Conservation (phyloP, 2,797 vertebrate genomes). For the Tinamus major region DNA sequence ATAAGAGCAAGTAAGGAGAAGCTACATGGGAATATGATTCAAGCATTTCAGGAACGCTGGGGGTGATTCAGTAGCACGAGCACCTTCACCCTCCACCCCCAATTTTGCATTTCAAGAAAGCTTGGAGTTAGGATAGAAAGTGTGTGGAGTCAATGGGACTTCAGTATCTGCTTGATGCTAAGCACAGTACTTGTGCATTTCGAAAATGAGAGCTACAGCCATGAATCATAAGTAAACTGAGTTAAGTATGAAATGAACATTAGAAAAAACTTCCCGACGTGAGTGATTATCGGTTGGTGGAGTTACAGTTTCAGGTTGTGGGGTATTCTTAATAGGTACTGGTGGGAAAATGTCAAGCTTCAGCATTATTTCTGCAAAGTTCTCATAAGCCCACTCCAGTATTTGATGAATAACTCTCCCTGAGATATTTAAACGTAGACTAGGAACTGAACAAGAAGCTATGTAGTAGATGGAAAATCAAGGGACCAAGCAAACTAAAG, state of each 20-base stretch:
- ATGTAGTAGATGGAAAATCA: not conserved
- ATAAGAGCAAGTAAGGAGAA: slow-evolving; percentile 13
- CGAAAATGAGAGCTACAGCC: not conserved
- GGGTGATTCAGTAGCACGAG: not conserved
- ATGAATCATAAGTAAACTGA: slow-evolving; percentile 13
- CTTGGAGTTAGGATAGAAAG: not conserved
- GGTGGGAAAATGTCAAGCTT: slow-evolving; percentile 13
- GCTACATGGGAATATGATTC: not conserved
- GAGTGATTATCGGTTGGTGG: slow-evolving; percentile 25
- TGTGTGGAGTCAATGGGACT: not conserved
- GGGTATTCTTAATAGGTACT: not conserved
- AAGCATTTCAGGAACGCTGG: not conserved
- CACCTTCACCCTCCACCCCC: not conserved
- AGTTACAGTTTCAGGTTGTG: not conserved
- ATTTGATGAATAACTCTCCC: not conserved
- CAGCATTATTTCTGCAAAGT: not conserved
- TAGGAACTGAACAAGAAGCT: not conserved
- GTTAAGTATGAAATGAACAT: not conserved
- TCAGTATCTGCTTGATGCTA: not conserved
- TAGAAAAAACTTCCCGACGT: slow-evolving; percentile 6
- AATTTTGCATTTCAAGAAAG: not conserved
- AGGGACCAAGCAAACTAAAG: not conserved
- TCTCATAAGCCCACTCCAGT: not conserved
- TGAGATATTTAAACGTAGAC: not conserved
- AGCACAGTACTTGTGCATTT: not conserved